Percentiles rank a stretch among this genome's conserved stretches.
phyloP scores from a whole-genome alignment of 2,113 vertebrate genomes.

The Ageneiosus marmoratus region DNA sequence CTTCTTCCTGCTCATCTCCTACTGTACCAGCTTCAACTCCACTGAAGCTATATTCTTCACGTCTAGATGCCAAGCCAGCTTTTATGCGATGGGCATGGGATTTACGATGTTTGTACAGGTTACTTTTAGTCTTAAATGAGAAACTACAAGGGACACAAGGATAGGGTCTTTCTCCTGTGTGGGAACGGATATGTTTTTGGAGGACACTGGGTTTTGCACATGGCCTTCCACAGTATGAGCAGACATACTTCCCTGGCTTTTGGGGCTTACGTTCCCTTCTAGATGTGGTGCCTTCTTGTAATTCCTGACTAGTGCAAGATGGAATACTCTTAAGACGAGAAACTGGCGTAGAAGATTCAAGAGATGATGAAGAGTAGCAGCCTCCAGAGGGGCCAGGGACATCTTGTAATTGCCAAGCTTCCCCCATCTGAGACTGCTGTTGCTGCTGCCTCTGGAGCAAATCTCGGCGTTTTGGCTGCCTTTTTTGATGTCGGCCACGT shows the following conservation, averaged over 20 bases:
- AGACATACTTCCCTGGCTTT: conserved; percentile 97
- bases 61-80: conserved; percentile 84
- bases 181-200: conserved; percentile 97
- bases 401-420: conserved; percentile 87
- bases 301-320: conserved; percentile 80
- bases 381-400: conserved; percentile 84
- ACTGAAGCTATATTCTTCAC: conserved; percentile 78
- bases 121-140: conserved; percentile 99
- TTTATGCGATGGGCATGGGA: conserved; percentile 97
- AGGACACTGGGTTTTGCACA: conserved; percentile 98
- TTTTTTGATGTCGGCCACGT: conserved; percentile 79
- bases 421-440: conserved; percentile 78
- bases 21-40: conserved; percentile 78
- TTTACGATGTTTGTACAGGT: conserved; percentile 97
- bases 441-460: conserved; percentile 81
- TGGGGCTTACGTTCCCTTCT: conserved; percentile 93
- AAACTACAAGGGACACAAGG: conserved; percentile 95
- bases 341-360: conserved; percentile 68
- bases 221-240: conserved; percentile 93
- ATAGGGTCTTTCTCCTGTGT: conserved; percentile 96
- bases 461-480: conserved; percentile 78
- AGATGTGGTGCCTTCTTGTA: conserved; percentile 74
- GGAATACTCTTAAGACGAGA: conserved; percentile 61
- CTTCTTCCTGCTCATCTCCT: conserved; percentile 91
- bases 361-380: conserved; percentile 73